Conservation (phyloP, 2,113 vertebrate genomes). For the Anoura caudifer region DNA sequence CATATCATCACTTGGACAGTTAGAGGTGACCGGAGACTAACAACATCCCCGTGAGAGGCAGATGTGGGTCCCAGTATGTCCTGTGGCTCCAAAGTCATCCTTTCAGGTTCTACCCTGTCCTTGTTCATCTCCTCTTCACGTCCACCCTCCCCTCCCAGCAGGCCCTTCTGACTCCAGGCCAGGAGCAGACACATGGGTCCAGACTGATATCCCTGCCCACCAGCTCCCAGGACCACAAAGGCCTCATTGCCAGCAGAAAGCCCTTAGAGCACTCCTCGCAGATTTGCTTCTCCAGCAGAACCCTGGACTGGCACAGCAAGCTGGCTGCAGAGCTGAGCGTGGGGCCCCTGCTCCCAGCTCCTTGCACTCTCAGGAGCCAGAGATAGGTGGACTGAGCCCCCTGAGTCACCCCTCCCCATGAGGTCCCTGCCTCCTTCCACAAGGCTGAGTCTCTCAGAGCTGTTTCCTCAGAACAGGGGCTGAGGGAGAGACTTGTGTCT, state of each 20-base stretch:
- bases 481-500: neutral
- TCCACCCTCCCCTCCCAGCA: neutral
- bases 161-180: neutral
- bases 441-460: neutral
- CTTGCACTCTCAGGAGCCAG: neutral
- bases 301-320: neutral
- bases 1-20: neutral
- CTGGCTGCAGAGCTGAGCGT: neutral
- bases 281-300: neutral
- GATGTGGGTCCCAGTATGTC: neutral
- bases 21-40: neutral
- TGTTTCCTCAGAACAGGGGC: neutral
- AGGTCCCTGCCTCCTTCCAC: neutral
- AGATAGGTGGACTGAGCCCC: neutral
- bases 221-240: neutral
- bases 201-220: neutral
- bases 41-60: neutral
- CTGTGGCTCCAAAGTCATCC: neutral
- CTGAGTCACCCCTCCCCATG: too few species aligned
- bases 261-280: fast-evolving
- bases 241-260: neutral
- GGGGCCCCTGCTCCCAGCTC: neutral
- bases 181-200: neutral
- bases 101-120: neutral
- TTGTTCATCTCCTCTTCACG: neutral